phyloP scores from a whole-genome alignment of 1,140 invertebrate species.

The Ceratina australensis region DNA sequence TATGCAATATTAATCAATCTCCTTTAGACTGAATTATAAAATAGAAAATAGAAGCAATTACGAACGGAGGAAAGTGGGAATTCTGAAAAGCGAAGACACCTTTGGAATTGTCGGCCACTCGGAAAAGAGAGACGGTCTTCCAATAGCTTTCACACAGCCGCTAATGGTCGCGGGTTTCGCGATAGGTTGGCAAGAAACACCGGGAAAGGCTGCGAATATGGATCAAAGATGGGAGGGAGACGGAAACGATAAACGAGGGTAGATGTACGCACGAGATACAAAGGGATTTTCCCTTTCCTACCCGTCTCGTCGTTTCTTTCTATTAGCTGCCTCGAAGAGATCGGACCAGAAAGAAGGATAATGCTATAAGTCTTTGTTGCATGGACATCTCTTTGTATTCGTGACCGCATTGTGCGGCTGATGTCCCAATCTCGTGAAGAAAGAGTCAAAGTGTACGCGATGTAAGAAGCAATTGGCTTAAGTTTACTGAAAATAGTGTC shows the following conservation, averaged over 20 bases:
- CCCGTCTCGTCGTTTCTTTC: constrained; percentile 66
- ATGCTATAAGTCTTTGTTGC: constrained; percentile 70
- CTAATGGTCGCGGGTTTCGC: constrained; percentile 70
- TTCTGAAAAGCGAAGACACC: constrained; percentile 59
- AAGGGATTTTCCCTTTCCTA: constrained; percentile 64
- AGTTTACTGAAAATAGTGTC: neutral
- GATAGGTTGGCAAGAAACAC: constrained; percentile 51
- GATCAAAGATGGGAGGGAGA: constrained; percentile 37
- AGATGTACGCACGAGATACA: constrained; percentile 61
- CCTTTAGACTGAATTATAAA: neutral
- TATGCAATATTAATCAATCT: too few relatives aligned
- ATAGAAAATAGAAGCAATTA: constrained; percentile 18
- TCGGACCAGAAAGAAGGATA: constrained; percentile 68
- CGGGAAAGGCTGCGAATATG: constrained; percentile 45
- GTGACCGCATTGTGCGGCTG: neutral
- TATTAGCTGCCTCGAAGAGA: constrained; percentile 73
- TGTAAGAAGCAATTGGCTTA: neutral
- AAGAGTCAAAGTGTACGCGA: constrained; percentile 19
- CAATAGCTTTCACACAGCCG: constrained; percentile 75
- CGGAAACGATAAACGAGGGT: constrained; percentile 51
- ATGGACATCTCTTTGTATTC: constrained; percentile 43
- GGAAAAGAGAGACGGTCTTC: constrained; percentile 72
- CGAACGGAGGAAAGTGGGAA: constrained; percentile 48
- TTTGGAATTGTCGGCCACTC: constrained; percentile 66
- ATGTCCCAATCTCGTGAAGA: constrained; percentile 15